A percentile compares a stretch with the other conserved stretches of the same genome.
These are phyloP conservation scores for Agrilus mali DNA, from an alignment of 2,888 invertebrate genomes.

Conservation along the genomic window DNA sequence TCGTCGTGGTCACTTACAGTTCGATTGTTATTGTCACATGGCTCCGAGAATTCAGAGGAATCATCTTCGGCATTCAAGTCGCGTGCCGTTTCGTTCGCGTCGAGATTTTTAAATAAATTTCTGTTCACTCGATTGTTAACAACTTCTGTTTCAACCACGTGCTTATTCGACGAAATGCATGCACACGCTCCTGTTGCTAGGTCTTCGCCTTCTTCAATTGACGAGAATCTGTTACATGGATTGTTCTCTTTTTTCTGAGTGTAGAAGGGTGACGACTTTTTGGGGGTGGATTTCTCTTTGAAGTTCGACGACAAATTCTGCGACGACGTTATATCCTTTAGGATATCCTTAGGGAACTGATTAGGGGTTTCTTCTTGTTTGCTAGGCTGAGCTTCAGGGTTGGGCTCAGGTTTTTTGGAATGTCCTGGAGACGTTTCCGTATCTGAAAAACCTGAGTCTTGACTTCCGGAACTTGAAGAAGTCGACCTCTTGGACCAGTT, in stretches of 20 bases:
- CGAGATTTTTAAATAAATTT: conserved; percentile 8
- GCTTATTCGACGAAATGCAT: not conserved
- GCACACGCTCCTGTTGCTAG: not conserved
- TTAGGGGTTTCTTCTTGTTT: conserved; percentile 3
- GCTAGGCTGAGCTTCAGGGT: not conserved
- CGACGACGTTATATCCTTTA: conserved; percentile 21
- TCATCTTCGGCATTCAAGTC: not conserved
- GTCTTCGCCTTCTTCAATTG: not conserved
- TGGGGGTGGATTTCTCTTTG: conserved; percentile 31
- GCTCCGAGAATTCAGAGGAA: not conserved
- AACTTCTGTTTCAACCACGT: too few species aligned
- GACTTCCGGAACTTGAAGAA: conserved; percentile 55
- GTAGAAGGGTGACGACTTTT: conserved; percentile 12
- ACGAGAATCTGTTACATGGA: too few species aligned
- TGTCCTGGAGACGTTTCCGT: conserved; percentile 52
- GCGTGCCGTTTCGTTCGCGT: not conserved
- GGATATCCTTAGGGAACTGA: conserved; percentile 23
- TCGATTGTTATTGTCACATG: not conserved
- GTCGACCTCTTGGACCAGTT: conserved; percentile 35
- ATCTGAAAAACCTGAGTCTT: conserved; percentile 72
- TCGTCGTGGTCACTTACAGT: not conserved
- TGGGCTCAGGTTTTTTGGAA: conserved; percentile 22
- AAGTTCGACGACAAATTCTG: conserved; percentile 29
- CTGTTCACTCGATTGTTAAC: conserved; percentile 6
- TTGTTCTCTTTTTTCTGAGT: too few species aligned